Conservation (phyloP, 30 jellyfish, hydroid and myxozoan genomes). For the Haliclystus octoradiatus region DNA sequence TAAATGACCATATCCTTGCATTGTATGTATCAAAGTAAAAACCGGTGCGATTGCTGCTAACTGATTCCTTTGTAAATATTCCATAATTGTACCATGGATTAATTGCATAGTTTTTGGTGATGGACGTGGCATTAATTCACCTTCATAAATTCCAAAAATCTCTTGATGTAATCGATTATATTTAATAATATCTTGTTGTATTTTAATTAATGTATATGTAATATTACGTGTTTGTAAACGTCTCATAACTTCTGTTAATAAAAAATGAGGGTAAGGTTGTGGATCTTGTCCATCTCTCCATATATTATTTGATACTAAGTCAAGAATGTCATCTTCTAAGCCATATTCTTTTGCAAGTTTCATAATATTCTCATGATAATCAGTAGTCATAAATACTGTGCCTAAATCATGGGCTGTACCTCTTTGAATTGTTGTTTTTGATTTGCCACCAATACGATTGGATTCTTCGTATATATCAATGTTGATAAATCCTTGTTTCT, state of each 20-base stretch:
- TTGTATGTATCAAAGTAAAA: conserved; percentile 36
- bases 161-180: conserved; percentile 18
- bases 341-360: too few species aligned
- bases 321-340: too few species aligned
- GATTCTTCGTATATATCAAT: conserved; percentile 35
- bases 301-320: too few species aligned
- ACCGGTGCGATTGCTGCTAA: conserved; percentile 34
- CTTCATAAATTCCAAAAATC: conserved; percentile 35
- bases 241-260: too few species aligned
- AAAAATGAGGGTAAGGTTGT: too few species aligned
- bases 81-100: conserved; percentile 26
- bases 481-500: conserved; percentile 53
- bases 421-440: conserved; percentile 36
- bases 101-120: neutral
- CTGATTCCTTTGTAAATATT: conserved; percentile 23
- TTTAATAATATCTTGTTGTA: conserved; percentile 5
- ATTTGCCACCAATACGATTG: conserved; percentile 64
- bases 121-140: conserved; percentile 66
- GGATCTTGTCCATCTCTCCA: too few species aligned
- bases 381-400: conserved; percentile 65
- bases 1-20: conserved; percentile 58
- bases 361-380: conserved; percentile 55
- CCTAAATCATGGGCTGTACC: conserved; percentile 86
- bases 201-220: conserved; percentile 6
- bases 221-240: neutral